Base-by-base conservation (phyloP, 2,797 vertebrate species). In the Pantherophis alleghaniensis region DNA sequence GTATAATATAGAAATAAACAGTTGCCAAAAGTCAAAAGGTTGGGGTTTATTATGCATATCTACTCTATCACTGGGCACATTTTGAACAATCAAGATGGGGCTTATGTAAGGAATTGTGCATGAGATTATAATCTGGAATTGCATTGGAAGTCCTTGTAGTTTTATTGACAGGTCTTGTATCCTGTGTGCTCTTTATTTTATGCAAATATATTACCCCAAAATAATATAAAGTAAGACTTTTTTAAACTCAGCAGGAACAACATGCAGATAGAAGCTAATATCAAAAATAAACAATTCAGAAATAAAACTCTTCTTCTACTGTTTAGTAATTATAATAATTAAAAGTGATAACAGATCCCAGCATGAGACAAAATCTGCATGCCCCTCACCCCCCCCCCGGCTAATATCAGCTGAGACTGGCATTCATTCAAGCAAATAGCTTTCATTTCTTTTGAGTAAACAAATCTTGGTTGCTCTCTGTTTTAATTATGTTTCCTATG, bases 291-390 rank as follows among this genome's bases (percentile, higher is more conserved):
- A 60, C 57, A 32, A 92, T 47, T 89, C 47, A 53, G 55, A 60
- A 89, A 92, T 89, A 60, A 91, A 89, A 92, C 1, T 51, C 51
- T 42, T 28, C n/a, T 60, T 88, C 57, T 92, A 32, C 42, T 61
- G 42, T 89, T 60, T 83, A 61, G 74, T 92, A 53, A 92, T 89
- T 92, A 89, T 60, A 83, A 89, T 89, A 89, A 92, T 89, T 89
- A 89, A 92, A 92, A 86, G 42, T 92, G 69, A 61, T 47, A 89
- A 57, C 26, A 28, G 14, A 60, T 61, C 69, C 88, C 88, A 92
- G 47, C 57, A 89, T 89, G 92, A 86, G 88, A 20, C 66, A 92
- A 20, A 61, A 61, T 26, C 60, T 61, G 24, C 24, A 61, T 61
- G 24, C 9, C 60, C 37, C 3, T 24, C 60, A 22, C 37, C 37